Evolutionary conservation across 2,113 vertebrate genomes (phyloP).

Genomic region (Paramisgurnus dabryanus): DNA sequence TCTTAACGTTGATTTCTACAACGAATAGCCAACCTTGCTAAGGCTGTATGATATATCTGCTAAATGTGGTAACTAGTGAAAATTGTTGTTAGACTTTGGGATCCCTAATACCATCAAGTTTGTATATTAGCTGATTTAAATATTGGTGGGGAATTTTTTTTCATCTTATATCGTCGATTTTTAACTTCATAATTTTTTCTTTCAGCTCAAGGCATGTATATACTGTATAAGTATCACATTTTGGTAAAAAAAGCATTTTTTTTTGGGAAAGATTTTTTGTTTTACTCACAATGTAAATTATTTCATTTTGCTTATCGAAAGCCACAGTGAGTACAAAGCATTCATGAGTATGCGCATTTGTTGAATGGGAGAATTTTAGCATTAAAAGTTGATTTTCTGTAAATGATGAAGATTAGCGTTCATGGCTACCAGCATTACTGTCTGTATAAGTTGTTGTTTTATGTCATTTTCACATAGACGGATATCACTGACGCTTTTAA

Average conservation of each 20-base stretch:
- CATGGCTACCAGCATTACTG: constrained; percentile 31
- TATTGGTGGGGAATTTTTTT: constrained; percentile 56
- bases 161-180: constrained; percentile 56
- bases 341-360: constrained; percentile 24
- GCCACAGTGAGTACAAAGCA: constrained; percentile 26
- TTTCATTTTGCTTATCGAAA: constrained; percentile 60
- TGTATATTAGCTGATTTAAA: constrained; percentile 78
- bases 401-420: constrained; percentile 35
- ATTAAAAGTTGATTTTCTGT: constrained; percentile 39
- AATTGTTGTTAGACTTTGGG: constrained; percentile 76
- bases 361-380: constrained; percentile 23
- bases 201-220: constrained; percentile 74
- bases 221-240: constrained; percentile 75
- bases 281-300: constrained; percentile 60
- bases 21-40: constrained; percentile 66
- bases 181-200: constrained; percentile 61
- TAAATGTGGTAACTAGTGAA: constrained; percentile 80
- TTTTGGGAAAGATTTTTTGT: constrained; percentile 63
- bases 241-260: constrained; percentile 66
- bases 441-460: constrained; percentile 4
- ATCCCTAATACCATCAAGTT: constrained; percentile 74
- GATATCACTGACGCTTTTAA: constrained; percentile 36
- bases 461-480: constrained; percentile 23
- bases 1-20: constrained; percentile 60
- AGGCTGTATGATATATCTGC: constrained; percentile 80